Conservation (phyloP, 2,888 invertebrate species). For the Tromatobia lineatoria region DNA sequence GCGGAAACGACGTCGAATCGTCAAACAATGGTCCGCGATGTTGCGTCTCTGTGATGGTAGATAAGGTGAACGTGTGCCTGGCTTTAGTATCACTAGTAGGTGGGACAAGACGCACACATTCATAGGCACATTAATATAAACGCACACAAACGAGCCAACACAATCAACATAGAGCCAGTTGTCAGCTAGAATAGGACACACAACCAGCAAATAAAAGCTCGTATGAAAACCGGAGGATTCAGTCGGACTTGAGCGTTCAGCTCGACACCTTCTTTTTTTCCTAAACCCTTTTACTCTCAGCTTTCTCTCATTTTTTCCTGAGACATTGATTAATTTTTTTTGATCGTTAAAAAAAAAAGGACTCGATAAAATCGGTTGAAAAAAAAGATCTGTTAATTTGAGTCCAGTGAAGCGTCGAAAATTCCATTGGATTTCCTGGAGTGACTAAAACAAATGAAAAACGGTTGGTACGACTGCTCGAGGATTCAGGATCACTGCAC, state of each 20-base stretch:
- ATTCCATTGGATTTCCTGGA: background rate
- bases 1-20: conserved; percentile 53
- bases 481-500: conserved; percentile 6
- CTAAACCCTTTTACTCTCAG: background rate
- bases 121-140: background rate
- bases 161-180: conserved; percentile 42
- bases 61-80: conserved; percentile 33
- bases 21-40: conserved; percentile 51
- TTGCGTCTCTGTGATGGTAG: conserved; percentile 34
- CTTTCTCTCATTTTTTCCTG: background rate
- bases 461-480: background rate
- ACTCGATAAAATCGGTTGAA: background rate
- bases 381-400: background rate
- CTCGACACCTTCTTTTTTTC: conserved; percentile 29
- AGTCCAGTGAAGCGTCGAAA: background rate
- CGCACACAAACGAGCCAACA: conserved; percentile 34
- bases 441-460: conserved; percentile 14
- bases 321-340: background rate
- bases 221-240: conserved; percentile 55
- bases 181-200: conserved; percentile 38
- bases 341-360: background rate
- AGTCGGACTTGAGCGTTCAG: conserved; percentile 59
- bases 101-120: conserved; percentile 7
- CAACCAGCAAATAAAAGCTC: conserved; percentile 63
- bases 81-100: conserved; percentile 29